Evolutionary conservation across 2,888 invertebrate genomes (phyloP), one percentile per base, ranked within the genome.

Genomic region (Oligia fasciuncula): DNA sequence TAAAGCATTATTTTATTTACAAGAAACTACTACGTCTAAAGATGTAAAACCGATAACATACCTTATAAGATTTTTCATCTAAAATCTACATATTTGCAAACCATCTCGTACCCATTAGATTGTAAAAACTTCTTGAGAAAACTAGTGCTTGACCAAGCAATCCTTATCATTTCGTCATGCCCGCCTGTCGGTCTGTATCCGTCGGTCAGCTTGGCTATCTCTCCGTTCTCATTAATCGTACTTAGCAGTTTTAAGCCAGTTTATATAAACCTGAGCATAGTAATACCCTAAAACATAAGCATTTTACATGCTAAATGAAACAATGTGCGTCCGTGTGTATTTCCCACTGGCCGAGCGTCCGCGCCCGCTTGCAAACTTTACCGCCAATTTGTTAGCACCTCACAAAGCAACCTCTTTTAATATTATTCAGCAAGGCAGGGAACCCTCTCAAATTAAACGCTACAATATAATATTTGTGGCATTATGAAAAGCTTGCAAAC

Each of bases 311-410:
- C 17, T 51, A 17, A 14, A 57, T 29, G 14, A 54, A 73, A 23
- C 23, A 14, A 49, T 51, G 57, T 65, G 13, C 49, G 29, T 49
- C 83, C 54, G 80, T 88, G 29, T 81, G 80, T 86, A 73, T 71
- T 51, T 23, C 46, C 46, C 57, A 79, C 35, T 76, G 81, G 81
- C 70, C 83, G 79, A 85, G 84, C 85, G 80, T 76, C 85, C 84
- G 85, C 81, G 80, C 84, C 84, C 85, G 87, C 83, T 84, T 87
- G 80, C 88, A 89, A 91, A 90, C 90, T 91, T 91, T 88, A 89
- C 92, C 93, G 91, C 93, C 93, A 95, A 95, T 95, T 95, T 95
- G 94, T 95, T 94, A 93, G 92, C 94, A 93, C 93, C 93, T 92
- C 91, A 94, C 94, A 95, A 95, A 95, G 95, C 92, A 91, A 89